Base-by-base conservation (phyloP, 1,140 invertebrate species). In the Aphis craccivora region DNA sequence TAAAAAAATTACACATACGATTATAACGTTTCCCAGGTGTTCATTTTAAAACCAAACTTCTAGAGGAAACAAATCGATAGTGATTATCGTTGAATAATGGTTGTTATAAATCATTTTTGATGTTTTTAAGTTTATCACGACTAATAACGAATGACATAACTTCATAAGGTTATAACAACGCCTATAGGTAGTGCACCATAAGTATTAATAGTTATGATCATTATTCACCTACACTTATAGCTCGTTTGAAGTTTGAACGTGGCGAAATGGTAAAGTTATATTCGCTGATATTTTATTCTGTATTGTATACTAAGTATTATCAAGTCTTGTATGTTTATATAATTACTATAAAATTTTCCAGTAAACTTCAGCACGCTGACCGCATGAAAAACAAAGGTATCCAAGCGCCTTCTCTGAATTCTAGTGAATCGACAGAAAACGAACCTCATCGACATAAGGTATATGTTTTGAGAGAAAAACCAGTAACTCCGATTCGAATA, bases 401-500 rank as follows among this genome's bases (percentile, higher is more conserved):
- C 1, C 91, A 93, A 43, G 91, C 81, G 18, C 23, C 89, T 30
- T 40, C 91, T 5, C 23, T 6, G 8, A 40, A 37, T 55, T 40
- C 45, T 20, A 86, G 14, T 5, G 20, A 83, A 35, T 45, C 45
- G 23, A 1, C 48, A 1, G 48, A 51, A n/a, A 51, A 43, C 23
- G 48, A 83, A 2, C 81, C 67, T 43, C 37, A 40, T 40, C 51
- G 37, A 53, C 76, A 51, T 1, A 93, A 84, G 30, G 35, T 93
- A 18, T 93, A 93, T 11, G 43, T 93, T 37, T 84, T 93, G 81
- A 93, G 81, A 3, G 91, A 93, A 55, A 93, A 86, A 45, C 91
- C 76, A 0, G 37, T 22, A 8, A 51, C 81, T 6, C 91, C 91
- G 8, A 18, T 53, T 4, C 81, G 91, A 40, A 53, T 86, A 86